Base-by-base conservation (phyloP, 2,113 vertebrate species). In the Grus americana region DNA sequence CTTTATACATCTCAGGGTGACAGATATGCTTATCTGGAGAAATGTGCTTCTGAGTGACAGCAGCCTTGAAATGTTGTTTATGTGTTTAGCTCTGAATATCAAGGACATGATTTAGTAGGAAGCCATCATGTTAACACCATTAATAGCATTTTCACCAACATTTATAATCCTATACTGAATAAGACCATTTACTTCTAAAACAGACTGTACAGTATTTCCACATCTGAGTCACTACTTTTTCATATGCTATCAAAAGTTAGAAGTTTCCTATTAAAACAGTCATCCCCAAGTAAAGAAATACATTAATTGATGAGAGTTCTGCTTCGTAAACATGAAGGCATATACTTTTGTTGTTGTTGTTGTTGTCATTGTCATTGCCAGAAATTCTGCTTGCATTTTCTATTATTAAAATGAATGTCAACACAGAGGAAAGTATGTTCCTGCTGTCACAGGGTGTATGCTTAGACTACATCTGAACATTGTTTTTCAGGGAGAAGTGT, bases 351-450 rank as follows among this genome's bases (percentile, higher is more conserved):
- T 54, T 54, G 27, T 54, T 50, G 19, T 65, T 71, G 19, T 59
- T 62, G 23, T 66, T 92, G 70, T 95, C 9, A 9, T 38, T 95
- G 93, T 97, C 86, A 86, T 88, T 94, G 86, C 94, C 87, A 97
- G 94, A 92, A 97, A 96, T 84, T 97, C 94, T 85, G 55, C 95
- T 96, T 97, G 65, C 92, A 79, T 97, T 97, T 97, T 95, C 97
- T 98, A 95, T 98, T 98, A 98, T 98, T 98, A 98, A 98, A 98
- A 97, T 72, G 80, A 97, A 97, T 97, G 95, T 98, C 98, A 98
- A 98, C 97, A 97, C 84, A 97, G 95, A 96, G 95, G 79, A 98
- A 97, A 96, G 81, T 95, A 95, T 98, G 97, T 98, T 98, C 96
- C n/a, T 75, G 84, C 97, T 98, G 97, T 98, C 98, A 98, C 58